Evolutionary conservation across 2,113 vertebrate species (phyloP), one percentile per base, ranked within the genome.

Genomic region (Semnornis frantzii): DNA sequence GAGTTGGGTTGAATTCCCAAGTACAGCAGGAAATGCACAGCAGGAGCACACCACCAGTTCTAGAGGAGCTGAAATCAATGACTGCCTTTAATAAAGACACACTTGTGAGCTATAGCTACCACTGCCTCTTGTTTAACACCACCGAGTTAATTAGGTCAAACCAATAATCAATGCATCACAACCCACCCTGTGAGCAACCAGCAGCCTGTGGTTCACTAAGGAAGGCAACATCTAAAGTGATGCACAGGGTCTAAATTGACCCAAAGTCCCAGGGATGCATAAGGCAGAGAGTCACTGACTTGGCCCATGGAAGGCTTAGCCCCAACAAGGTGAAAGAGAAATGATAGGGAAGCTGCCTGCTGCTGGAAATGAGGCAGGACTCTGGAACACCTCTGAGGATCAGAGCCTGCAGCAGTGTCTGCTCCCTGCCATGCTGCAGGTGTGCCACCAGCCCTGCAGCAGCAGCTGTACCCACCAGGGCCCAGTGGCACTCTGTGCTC

Each of bases 111-210:
- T 75, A 64, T 75, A 94, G 83, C 66, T 71, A 58, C 55, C 34
- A 66, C n/a, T 69, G 74, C 46, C n/a, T 71, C 30, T 62, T 87
- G 52, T 76, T 85, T 91, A 95, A 70, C 80, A 81, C 59, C 42
- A 34, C 3, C 28, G 46, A 90, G 65, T 92, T 94, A 96, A 96
- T 96, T 91, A 96, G 92, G 87, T 65, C 85, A 92, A 94, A 75
- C 74, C 79, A 93, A 95, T 91, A 92, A 92, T 94, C 92, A 88
- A 90, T 95, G 28, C 15, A 63, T 60, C 63, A 66, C 34, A 31
- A 89, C 68, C 42, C 14, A 85, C 48, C 42, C 37, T 24, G 28
- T 60, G 93, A 90, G 84, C 66, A 92, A 91, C n/a, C 60, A 84
- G 25, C 4, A 13, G 34, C 30, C 62, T 83, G 72, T 39, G 85